phyloP scores from a whole-genome alignment of 2,888 invertebrate genomes.

The Macrophya alboannulata region DNA sequence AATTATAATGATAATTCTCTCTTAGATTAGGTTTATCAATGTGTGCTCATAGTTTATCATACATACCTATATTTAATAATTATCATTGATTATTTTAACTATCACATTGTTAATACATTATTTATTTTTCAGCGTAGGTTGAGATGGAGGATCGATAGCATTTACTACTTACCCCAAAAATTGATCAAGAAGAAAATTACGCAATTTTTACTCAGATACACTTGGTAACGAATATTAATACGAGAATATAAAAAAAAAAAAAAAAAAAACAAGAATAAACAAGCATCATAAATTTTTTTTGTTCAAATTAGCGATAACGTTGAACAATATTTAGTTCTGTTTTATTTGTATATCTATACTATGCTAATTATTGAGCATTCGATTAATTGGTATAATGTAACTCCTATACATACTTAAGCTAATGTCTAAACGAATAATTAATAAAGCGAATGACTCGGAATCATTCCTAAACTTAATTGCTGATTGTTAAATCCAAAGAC shows the following conservation, averaged over 20 bases:
- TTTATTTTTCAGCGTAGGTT: slow-evolving; percentile 76
- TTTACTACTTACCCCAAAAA: slow-evolving; percentile 71
- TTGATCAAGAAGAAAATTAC: slow-evolving; percentile 59
- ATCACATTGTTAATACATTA: slow-evolving; percentile 36
- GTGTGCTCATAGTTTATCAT: neutral
- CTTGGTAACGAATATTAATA: slow-evolving; percentile 50
- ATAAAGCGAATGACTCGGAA: slow-evolving; percentile 70
- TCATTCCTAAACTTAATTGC: slow-evolving; percentile 64
- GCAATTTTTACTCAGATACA: slow-evolving; percentile 50
- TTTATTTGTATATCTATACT: slow-evolving; percentile 79
- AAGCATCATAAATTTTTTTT: slow-evolving; percentile 67
- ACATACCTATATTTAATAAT: neutral
- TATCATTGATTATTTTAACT: neutral
- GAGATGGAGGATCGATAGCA: slow-evolving; percentile 71
- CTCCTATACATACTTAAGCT: slow-evolving; percentile 76
- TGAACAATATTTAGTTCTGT: slow-evolving; percentile 75
- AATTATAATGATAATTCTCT: neutral
- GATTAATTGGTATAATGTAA: slow-evolving; percentile 77
- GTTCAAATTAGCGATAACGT: slow-evolving; percentile 72
- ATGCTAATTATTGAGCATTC: slow-evolving; percentile 76
- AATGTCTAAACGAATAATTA: slow-evolving; percentile 73
- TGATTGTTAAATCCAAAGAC: neutral
- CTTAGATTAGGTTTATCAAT: neutral
- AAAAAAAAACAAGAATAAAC: slow-evolving; percentile 64
- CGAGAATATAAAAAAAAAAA: slow-evolving; percentile 67